phyloP scores from a whole-genome alignment of 2,113 vertebrate species.

The Catagonus wagneri region DNA sequence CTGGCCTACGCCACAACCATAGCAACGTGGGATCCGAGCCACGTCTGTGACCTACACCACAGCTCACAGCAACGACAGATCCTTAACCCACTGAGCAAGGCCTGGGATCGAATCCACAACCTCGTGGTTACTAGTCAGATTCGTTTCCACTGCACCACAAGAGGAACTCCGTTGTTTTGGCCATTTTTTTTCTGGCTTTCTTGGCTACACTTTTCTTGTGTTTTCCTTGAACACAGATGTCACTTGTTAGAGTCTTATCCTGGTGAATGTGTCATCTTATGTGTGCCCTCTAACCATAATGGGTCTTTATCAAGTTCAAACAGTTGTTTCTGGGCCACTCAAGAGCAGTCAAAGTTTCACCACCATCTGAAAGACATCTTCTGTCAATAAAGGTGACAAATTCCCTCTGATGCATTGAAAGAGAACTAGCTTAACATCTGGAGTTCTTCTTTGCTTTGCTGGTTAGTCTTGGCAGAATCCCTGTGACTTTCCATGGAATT shows the following conservation, averaged over 20 bases:
- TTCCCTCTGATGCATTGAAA: background rate
- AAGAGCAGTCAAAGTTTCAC: background rate
- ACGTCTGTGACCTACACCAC: too few relatives aligned
- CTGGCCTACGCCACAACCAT: too few relatives aligned
- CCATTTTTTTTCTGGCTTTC: background rate
- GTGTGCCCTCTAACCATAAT: rapidly evolving
- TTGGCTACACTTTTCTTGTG: background rate
- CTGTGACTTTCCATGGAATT: background rate
- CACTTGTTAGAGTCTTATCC: background rate
- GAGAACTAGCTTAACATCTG: background rate
- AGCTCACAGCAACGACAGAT: too few relatives aligned
- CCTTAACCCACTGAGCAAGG: too few relatives aligned
- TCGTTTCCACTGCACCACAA: too few relatives aligned
- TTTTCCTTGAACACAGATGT: background rate
- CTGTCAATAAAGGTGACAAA: background rate
- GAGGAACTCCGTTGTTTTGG: background rate
- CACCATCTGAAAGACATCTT: background rate
- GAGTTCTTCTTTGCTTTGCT: background rate
- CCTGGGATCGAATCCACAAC: too few relatives aligned
- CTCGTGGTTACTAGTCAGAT: too few relatives aligned
- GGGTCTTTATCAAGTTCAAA: background rate
- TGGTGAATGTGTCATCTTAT: rapidly evolving
- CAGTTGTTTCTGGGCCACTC: background rate
- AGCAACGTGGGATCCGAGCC: too few relatives aligned
- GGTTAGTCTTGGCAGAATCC: background rate